Evolutionary conservation across 2,113 vertebrate species (phyloP).

Genomic region (Anolis sagrei): DNA sequence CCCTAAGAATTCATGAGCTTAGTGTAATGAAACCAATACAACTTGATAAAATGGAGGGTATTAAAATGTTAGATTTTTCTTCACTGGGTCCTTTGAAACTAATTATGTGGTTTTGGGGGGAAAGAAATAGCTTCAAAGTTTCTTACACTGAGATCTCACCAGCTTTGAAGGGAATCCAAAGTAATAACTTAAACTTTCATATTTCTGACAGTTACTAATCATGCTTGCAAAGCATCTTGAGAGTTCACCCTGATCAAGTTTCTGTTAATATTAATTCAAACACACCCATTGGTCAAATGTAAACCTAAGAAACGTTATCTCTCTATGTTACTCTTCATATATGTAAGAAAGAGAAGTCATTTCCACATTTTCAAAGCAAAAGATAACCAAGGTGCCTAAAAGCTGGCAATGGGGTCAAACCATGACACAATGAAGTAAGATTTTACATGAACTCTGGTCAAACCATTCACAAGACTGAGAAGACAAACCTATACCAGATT

Average conservation of each 20-base stretch:
- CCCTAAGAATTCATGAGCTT: background rate
- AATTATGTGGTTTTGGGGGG: conserved; percentile 4
- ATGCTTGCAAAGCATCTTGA: conserved; percentile 17
- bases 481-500: background rate
- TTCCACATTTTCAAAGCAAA: background rate
- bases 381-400: background rate
- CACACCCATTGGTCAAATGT: background rate
- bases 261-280: background rate
- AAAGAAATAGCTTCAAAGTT: background rate
- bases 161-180: conserved; percentile 23
- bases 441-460: background rate
- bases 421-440: background rate
- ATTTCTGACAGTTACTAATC: background rate
- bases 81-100: background rate
- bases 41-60: background rate
- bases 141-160: background rate
- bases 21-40: background rate
- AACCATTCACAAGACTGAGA: background rate
- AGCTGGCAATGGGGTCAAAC: conserved; percentile 17
- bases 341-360: background rate
- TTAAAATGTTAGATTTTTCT: background rate
- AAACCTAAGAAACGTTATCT: background rate
- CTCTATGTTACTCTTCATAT: background rate
- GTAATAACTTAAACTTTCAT: background rate
- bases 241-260: background rate